Conservation (phyloP, 2,888 invertebrate species). For the Allygus modestus region DNA sequence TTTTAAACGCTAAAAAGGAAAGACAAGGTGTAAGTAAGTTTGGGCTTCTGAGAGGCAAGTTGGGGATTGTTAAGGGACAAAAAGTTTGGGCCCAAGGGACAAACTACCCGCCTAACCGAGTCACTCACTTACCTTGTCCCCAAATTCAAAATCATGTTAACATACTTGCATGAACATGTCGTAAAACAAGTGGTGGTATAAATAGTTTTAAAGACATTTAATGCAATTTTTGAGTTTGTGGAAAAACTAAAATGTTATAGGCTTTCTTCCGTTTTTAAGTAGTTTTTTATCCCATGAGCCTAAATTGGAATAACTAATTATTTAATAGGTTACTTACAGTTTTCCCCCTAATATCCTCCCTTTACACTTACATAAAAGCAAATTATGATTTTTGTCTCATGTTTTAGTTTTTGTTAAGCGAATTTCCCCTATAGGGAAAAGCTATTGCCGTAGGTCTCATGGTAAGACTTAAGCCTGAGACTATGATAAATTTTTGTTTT, state of each 20-base stretch:
- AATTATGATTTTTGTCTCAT: too few relatives aligned
- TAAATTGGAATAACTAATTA: too few relatives aligned
- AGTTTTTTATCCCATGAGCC: not conserved
- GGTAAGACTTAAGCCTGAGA: too few relatives aligned
- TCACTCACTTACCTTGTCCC: not conserved
- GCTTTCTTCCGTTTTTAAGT: not conserved
- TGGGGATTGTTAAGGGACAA: slow-evolving; percentile 13
- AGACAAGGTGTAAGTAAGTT: slow-evolving; percentile 31
- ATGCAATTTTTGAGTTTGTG: not conserved
- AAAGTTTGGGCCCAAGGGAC: slow-evolving; percentile 45
- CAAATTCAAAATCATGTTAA: not conserved
- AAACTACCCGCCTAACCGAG: slow-evolving; percentile 30
- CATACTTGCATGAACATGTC: not conserved
- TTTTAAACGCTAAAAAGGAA: not conserved
- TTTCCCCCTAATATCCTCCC: too few relatives aligned
- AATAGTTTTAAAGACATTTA: not conserved
- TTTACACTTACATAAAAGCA: too few relatives aligned
- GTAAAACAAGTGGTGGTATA: not conserved
- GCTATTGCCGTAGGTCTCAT: too few relatives aligned
- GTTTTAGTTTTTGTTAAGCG: too few relatives aligned
- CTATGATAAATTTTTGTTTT: too few relatives aligned
- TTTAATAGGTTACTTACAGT: too few relatives aligned
- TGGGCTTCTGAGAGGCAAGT: slow-evolving; percentile 25
- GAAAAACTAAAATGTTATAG: not conserved
- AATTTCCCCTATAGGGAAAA: too few relatives aligned